Evolutionary conservation across 1,140 invertebrate species (phyloP), one percentile per base, ranked within the genome.

Genomic region (Helicoverpa zea): DNA sequence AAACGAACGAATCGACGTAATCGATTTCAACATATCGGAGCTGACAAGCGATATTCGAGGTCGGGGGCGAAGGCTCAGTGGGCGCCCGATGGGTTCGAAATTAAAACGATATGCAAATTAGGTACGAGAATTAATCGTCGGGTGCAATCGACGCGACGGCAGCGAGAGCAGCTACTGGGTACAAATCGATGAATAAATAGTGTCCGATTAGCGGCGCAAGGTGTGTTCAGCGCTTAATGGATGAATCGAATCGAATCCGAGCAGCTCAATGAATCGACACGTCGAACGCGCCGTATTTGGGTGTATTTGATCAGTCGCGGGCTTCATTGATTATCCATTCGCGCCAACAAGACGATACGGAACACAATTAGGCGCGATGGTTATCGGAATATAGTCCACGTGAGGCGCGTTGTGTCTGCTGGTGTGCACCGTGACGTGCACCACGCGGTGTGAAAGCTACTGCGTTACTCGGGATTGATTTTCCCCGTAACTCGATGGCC

Each of bases 91-190:
- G 91, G 84, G 84, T 89, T 91, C 87, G 86, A 92, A 91, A 93
- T 92, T 91, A 93, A 93, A 93, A 90, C 89, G 85, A 88, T 91
- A 94, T 93, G 91, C 88, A 93, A 94, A 94, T 93, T 86, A 87
- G 81, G 78, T 83, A 74, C 81, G 84, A 86, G 88, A 89, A 94
- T 91, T 91, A 90, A 91, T 92, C 87, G 90, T 84, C 83, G 75
- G 72, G 77, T 85, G 88, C 88, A 91, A 88, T 90, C 90, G 87
- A 88, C 82, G 86, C 82, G 89, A 90, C 87, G 87, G 86, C 80
- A 82, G 82, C 85, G 86, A 88, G 83, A 86, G 83, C 82, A 80
- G 84, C 89, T 87, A 89, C 87, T 88, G 84, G 84, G 86, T 90
- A 91, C 89, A 90, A 92, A 90, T 91, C 88, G 87, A 90, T 91